Evolutionary conservation across 2,113 vertebrate species (phyloP).

Genomic region (Chaetorhynchus papuensis): DNA sequence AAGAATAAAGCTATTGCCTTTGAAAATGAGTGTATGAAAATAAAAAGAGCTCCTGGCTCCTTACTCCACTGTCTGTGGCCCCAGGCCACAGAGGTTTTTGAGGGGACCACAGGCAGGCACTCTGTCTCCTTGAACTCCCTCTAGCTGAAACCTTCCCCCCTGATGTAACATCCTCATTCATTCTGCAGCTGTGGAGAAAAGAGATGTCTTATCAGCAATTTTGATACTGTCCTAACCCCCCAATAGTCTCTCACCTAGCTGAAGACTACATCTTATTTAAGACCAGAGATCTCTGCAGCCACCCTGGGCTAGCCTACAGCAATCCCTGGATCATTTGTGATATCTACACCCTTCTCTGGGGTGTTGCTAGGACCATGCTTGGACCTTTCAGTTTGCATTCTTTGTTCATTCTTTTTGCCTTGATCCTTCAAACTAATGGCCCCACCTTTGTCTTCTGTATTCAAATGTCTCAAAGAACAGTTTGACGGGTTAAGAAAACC

Average conservation of each 20-base stretch:
- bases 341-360: not conserved
- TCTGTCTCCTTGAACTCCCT: not conserved
- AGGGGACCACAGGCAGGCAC: not conserved
- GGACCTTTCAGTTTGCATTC: not conserved
- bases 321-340: not conserved
- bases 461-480: not conserved
- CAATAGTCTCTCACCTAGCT: not conserved
- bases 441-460: not conserved
- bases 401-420: not conserved
- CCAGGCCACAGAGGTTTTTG: not conserved
- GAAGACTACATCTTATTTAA: not conserved
- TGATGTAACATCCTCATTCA: not conserved
- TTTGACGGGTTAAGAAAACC: not conserved
- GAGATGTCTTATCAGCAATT: not conserved
- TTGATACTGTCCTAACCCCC: not conserved
- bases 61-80: not conserved
- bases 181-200: not conserved
- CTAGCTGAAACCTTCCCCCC: not conserved
- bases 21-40: not conserved
- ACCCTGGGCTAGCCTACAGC: not conserved
- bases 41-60: not conserved
- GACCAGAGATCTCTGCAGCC: not conserved
- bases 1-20: not conserved
- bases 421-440: not conserved
- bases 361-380: not conserved